phyloP scores from a whole-genome alignment of 2,888 invertebrate genomes.

The Chloromyia formosa region DNA sequence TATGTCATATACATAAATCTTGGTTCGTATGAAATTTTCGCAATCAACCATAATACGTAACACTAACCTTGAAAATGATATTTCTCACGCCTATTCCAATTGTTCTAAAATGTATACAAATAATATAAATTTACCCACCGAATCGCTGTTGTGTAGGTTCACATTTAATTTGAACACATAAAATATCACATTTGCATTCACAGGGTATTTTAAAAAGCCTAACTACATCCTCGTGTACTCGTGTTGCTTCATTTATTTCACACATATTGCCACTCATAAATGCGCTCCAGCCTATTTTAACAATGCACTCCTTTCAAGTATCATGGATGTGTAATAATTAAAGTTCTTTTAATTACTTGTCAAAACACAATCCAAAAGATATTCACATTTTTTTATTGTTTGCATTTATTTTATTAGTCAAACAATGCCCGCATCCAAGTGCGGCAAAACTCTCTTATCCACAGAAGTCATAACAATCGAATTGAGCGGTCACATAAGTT shows the following conservation, averaged over 20 bases:
- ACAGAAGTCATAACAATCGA: slow-evolving; percentile 1
- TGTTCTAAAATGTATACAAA: too few relatives aligned
- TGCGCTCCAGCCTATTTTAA: slow-evolving; percentile 6
- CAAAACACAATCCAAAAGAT: slow-evolving; percentile 12
- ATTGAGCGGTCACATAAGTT: neutral
- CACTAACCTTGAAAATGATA: slow-evolving; percentile 4
- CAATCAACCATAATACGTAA: too few relatives aligned
- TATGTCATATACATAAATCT: too few relatives aligned
- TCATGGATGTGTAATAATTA: slow-evolving; percentile 27
- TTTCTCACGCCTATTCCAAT: slow-evolving; percentile 3
- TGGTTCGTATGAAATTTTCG: too few relatives aligned
- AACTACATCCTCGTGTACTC: too few relatives aligned
- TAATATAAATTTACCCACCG: too few relatives aligned
- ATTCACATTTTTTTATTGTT: slow-evolving; percentile 1
- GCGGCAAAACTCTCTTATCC: neutral
- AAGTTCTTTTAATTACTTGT: slow-evolving; percentile 34
- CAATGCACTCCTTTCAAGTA: slow-evolving; percentile 22
- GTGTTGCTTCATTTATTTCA: neutral
- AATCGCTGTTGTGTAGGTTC: too few relatives aligned
- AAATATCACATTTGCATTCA: too few relatives aligned
- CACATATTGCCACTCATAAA: neutral
- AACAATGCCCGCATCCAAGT: slow-evolving; percentile 30
- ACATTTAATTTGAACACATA: too few relatives aligned
- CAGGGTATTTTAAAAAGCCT: too few relatives aligned
- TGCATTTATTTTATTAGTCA: slow-evolving; percentile 11